A percentile compares a stretch with the other conserved stretches of the same genome.
These are phyloP conservation scores for Nasua narica DNA, from an alignment of 2,797 vertebrate genomes.

Conservation along the genomic window DNA sequence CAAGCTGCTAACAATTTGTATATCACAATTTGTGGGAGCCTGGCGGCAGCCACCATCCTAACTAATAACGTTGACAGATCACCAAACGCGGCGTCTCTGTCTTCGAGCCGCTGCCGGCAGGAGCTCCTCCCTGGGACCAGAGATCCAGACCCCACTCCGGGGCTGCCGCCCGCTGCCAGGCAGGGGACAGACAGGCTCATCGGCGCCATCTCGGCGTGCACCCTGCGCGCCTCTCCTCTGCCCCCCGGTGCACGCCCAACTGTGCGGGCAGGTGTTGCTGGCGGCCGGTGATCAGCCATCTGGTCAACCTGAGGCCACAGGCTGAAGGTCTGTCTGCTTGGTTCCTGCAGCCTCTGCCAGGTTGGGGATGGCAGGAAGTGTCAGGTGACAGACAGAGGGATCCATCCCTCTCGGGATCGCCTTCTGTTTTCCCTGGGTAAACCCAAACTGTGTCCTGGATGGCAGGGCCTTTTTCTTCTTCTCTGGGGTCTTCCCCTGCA, in stretches of 20 bases:
- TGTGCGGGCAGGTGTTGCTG: fast-evolving
- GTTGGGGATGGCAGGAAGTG: background rate
- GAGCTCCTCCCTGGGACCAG: background rate
- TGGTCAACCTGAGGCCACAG: background rate
- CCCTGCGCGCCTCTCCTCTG: fast-evolving
- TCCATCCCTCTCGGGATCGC: background rate
- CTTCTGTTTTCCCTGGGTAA: background rate
- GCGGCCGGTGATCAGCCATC: background rate
- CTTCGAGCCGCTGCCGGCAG: background rate
- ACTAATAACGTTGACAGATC: slow-evolving; percentile 13
- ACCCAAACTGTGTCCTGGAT: background rate
- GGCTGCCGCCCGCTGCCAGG: background rate
- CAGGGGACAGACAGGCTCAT: too few species aligned
- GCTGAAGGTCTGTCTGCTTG: background rate
- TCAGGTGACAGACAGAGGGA: background rate
- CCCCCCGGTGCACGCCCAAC: too few species aligned
- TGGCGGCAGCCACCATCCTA: background rate
- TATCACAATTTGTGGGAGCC: slow-evolving; percentile 26
- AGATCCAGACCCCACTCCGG: background rate
- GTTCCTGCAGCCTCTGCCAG: background rate
- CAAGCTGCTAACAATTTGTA: slow-evolving; percentile 25
- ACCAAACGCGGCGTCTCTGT: background rate
- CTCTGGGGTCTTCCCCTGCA: background rate
- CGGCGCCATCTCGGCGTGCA: fast-evolving
- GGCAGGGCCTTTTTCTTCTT: background rate